Percentiles rank a stretch among this genome's conserved stretches.
Conservation (phyloP, 1,140 invertebrate genomes). For the Lamellibrachia luymesi region DNA sequence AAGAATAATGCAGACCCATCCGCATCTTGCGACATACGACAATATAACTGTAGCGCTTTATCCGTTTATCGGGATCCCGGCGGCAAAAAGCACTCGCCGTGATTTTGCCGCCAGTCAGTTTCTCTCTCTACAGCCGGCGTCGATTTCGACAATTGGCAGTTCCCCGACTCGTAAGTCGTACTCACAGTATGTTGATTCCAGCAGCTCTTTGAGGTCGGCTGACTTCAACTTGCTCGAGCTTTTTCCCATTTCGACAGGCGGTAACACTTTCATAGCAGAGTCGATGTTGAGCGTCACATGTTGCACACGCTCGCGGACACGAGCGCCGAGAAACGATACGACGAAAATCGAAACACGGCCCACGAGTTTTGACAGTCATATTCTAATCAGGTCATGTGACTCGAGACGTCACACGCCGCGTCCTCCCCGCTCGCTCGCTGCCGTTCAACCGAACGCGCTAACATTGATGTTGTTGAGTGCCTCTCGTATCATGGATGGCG, state of each 20-base stretch:
- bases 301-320: background rate
- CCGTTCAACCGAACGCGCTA: background rate
- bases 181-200: background rate
- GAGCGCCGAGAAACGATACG: background rate
- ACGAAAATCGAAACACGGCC: background rate
- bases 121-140: background rate
- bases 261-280: background rate
- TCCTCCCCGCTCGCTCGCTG: background rate
- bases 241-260: slow-evolving; percentile 3
- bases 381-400: background rate
- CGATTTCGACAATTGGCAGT: background rate
- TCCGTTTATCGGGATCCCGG: background rate
- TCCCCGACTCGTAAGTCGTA: background rate
- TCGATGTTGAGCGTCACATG: background rate
- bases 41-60: too few species aligned
- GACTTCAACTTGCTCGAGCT: background rate
- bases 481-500: background rate
- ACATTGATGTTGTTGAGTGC: background rate
- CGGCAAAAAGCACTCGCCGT: background rate
- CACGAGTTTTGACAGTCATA: background rate
- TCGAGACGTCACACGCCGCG: background rate
- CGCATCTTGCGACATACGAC: too few species aligned
- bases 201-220: background rate
- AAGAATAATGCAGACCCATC: too few species aligned
- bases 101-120: background rate